Evolutionary conservation across 2,797 vertebrate species (phyloP), one percentile per base, ranked within the genome.

Genomic region (Alcedo atthis): DNA sequence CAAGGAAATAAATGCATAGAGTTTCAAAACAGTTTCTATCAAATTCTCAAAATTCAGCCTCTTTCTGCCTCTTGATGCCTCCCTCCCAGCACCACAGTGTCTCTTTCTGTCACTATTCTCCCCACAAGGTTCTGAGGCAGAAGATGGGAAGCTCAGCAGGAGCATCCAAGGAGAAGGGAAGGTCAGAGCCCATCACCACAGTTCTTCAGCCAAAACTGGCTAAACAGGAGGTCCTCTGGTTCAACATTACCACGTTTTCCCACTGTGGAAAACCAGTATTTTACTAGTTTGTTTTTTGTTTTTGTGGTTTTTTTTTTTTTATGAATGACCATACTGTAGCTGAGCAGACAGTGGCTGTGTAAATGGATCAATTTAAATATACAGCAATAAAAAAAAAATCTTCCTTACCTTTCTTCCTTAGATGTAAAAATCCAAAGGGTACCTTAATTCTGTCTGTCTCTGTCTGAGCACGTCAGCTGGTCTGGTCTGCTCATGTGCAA

Each of bases 241-340:
- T 83, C 55, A 78, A 42, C 49, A 32, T 37, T 35, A 82, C 16
- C 32, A 10, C 2, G 37, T 40, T 40, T 74, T 58, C 61, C 46
- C 32, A 8, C 3, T 9, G 20, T 15, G 61, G 45, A 25, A 80
- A 83, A 7, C 0, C 16, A 63, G 10, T 8, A 5, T 78, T 84
- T 78, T 43, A 4, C 26, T 35, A 5, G 10, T 55, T 62, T 20
- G 10, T 59, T 58, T 20, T 25, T 68, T 12, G 15, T 33, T 33
- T 68, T 15, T 17, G n/a, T n/a, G n/a, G n/a, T n/a, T n/a, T 68
- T 12, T 17, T 33, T 33, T 68, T 15, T 17, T 45, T 30, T 33
- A 5, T 5, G 30, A 19, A n/a, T 0, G 0, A 68, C 15, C 26
- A 43, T 37, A 37, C 10, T 55, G 37, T 14, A 66, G 33, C 28